Conservation (phyloP, 2,113 vertebrate species). For the Callipepla squamata region DNA sequence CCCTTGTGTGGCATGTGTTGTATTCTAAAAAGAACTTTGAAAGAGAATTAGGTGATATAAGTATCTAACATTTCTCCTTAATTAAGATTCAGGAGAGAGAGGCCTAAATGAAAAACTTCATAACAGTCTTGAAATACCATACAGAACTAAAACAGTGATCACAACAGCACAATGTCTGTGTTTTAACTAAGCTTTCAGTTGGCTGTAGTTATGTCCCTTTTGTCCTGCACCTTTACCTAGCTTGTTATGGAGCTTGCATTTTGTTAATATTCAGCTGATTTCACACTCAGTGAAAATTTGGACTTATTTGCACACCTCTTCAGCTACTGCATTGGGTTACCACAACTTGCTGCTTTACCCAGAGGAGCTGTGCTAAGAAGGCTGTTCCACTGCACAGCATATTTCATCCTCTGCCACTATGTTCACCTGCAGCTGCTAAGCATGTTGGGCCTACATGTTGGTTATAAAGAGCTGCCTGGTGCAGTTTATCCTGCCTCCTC, state of each 20-base stretch:
- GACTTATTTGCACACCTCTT: not conserved
- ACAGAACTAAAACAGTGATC: not conserved
- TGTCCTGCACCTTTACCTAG: not conserved
- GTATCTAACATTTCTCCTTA: not conserved
- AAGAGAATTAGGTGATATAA: not conserved
- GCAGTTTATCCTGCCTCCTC: not conserved
- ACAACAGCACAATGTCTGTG: too few species aligned
- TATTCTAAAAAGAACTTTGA: not conserved
- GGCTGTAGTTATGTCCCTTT: not conserved
- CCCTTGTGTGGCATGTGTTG: accelerated
- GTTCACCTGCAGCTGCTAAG: not conserved
- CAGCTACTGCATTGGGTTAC: not conserved
- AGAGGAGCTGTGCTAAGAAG: not conserved
- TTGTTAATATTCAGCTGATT: not conserved
- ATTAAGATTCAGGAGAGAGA: not conserved
- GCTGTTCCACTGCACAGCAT: not conserved
- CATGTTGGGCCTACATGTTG: accelerated
- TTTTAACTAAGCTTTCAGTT: not conserved
- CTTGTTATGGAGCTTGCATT: not conserved
- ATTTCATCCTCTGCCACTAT: not conserved
- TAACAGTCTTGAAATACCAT: not conserved
- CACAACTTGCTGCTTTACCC: not conserved
- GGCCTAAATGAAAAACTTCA: not conserved
- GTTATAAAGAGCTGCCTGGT: accelerated
- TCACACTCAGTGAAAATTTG: not conserved